Evolutionary conservation across 2,113 vertebrate species (phyloP).

Genomic region (Eulemur rufifrons): DNA sequence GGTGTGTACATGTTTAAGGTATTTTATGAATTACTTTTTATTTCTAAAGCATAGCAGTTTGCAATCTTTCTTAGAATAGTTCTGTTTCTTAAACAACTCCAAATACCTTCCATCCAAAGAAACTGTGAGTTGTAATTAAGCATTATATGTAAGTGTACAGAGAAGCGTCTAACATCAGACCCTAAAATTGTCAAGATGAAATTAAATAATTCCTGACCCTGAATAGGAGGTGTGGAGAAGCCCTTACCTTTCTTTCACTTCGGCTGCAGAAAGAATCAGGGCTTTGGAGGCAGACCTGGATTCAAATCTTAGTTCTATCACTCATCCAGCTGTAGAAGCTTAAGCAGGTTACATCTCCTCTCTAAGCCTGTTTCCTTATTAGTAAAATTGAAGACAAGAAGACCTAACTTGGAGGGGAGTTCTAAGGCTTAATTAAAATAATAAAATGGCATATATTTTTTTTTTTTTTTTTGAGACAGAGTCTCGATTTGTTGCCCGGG

Average conservation of each 20-base stretch:
- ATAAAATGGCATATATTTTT: background rate
- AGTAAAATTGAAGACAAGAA: background rate
- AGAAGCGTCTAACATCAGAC: background rate
- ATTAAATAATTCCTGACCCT: background rate
- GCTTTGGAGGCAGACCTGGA: background rate
- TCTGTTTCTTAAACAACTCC: conserved; percentile 21
- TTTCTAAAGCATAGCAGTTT: conserved; percentile 19
- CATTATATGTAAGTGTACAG: background rate
- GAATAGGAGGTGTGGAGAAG: background rate
- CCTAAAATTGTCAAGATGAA: background rate
- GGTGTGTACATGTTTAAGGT: background rate
- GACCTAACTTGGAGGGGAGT: background rate
- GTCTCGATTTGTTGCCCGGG: no score
- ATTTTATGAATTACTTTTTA: conserved; percentile 38
- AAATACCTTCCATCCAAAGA: background rate
- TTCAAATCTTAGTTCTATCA: background rate
- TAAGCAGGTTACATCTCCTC: background rate
- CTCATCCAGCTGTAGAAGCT: background rate
- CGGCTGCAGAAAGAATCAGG: background rate
- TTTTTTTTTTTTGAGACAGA: no score
- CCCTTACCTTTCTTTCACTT: background rate
- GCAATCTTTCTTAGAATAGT: conserved; percentile 29
- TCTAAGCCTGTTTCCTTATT: background rate
- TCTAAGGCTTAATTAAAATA: background rate
- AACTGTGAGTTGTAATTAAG: background rate